phyloP scores from a whole-genome alignment of 2,113 vertebrate genomes.

The Oryzias curvinotus region DNA sequence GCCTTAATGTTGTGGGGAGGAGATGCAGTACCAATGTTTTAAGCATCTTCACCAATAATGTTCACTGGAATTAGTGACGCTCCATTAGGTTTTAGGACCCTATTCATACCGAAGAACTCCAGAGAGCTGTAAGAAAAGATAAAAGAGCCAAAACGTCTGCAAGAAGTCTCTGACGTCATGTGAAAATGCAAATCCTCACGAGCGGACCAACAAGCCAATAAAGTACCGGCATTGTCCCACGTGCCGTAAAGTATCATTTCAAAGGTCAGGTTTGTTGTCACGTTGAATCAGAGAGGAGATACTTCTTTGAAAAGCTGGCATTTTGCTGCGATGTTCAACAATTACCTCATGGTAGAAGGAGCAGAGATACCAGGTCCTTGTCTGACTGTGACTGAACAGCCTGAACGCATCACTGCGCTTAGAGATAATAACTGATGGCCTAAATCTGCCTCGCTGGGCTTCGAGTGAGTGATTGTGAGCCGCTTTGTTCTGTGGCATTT shows the following conservation, averaged over 20 bases:
- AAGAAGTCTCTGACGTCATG: background rate
- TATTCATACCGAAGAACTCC: background rate
- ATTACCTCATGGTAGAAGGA: background rate
- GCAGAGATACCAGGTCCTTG: background rate
- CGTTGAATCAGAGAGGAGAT: slow-evolving; percentile 13
- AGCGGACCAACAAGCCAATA: background rate
- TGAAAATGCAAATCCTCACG: slow-evolving; percentile 1
- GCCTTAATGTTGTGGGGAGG: slow-evolving; percentile 8
- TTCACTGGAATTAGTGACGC: background rate
- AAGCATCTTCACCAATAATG: background rate
- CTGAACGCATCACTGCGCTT: slow-evolving; percentile 1
- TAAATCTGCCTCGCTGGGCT: slow-evolving; percentile 1
- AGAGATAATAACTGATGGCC: slow-evolving; percentile 8
- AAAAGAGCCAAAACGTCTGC: background rate
- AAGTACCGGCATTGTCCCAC: background rate
- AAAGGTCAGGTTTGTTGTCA: slow-evolving; percentile 16
- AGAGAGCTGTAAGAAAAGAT: background rate
- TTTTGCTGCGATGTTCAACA: slow-evolving; percentile 19
- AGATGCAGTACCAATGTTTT: slow-evolving; percentile 4
- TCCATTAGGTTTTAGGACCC: background rate
- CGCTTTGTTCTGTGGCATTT: background rate
- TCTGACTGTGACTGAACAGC: background rate
- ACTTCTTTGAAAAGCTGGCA: slow-evolving; percentile 6
- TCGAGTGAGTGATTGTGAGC: background rate
- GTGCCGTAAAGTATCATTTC: background rate